Base-by-base conservation (phyloP, 2,113 vertebrate species). In the Stegastes partitus region DNA sequence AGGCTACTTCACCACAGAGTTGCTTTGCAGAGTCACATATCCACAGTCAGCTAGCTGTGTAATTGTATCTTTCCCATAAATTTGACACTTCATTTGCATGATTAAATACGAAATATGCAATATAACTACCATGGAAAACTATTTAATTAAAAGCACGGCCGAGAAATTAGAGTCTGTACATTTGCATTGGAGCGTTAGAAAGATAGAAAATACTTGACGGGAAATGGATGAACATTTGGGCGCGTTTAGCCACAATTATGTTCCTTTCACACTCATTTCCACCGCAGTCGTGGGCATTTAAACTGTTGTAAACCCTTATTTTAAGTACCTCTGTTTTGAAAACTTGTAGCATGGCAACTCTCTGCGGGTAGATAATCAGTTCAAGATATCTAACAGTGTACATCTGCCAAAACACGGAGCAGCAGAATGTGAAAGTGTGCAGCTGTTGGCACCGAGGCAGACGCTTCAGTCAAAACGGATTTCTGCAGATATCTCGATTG, bases 281-380 rank as follows among this genome's bases (percentile, higher is more conserved):
- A 53, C 39, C 23, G 14, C 2, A 55, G 6, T 28, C 53, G 25
- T 16, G 16, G 14, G 6, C 19, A 2, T 67, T 23, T 11, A 21
- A 28, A 57, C 19, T 12, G 3, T 39, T 39, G n/a, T 34, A 28
- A 44, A 49, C 3, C n/a, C 19, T 58, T 2, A 18, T 55, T 34
- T 66, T 5, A 7, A 71, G 56, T 39, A 15, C 34, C 5, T 0
- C 39, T 53, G 49, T 55, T 23, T 74, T 57, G 44, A 31, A 58
- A 69, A 59, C 51, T 39, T 25, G 19, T n/a, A 65, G 51, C 14
- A 21, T 55, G 15, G 34, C n/a, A 49, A 16, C 16, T 57, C 53
- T 67, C 22, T 74, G 44, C 50, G 19, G 51, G 19, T 53, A 45
- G 11, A 28, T 73, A 64, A 83, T 81, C 75, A 66, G 6, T 62